Percentiles rank a stretch among this genome's conserved stretches.
phyloP scores from a whole-genome alignment of 2,113 vertebrate genomes.

The Orcinus orca region DNA sequence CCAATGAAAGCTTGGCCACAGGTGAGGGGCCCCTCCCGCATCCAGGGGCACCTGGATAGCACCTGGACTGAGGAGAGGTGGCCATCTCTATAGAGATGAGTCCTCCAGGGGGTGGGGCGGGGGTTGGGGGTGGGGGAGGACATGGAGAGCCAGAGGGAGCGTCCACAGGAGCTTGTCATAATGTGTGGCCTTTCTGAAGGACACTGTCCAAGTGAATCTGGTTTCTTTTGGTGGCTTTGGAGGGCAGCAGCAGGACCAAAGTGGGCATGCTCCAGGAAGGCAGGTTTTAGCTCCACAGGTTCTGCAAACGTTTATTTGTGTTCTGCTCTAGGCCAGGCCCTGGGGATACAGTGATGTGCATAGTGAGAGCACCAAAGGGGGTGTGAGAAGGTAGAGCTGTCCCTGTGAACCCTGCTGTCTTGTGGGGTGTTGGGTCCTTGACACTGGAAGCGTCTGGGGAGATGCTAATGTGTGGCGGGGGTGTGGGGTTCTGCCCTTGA shows the following conservation, averaged over 20 bases:
- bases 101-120: neutral
- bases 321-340: neutral
- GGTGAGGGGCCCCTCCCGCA: constrained; percentile 45
- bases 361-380: neutral
- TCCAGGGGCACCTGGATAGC: neutral
- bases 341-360: neutral
- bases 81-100: neutral
- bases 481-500: neutral
- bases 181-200: neutral
- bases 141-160: neutral
- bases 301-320: neutral
- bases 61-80: neutral
- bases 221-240: neutral
- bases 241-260: neutral
- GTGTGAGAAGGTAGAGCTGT: neutral
- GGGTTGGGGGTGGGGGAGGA: neutral
- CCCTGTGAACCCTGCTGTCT: neutral
- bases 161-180: accelerated
- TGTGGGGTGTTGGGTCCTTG: neutral
- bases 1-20: constrained; percentile 29
- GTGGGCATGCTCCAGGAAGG: neutral
- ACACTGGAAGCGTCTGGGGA: neutral
- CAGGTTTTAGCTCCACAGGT: neutral
- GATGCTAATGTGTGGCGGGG: neutral
- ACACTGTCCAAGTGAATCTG: neutral